Evolutionary conservation across 2,888 invertebrate genomes (phyloP).

Genomic region (Invenusta paracnida): DNA sequence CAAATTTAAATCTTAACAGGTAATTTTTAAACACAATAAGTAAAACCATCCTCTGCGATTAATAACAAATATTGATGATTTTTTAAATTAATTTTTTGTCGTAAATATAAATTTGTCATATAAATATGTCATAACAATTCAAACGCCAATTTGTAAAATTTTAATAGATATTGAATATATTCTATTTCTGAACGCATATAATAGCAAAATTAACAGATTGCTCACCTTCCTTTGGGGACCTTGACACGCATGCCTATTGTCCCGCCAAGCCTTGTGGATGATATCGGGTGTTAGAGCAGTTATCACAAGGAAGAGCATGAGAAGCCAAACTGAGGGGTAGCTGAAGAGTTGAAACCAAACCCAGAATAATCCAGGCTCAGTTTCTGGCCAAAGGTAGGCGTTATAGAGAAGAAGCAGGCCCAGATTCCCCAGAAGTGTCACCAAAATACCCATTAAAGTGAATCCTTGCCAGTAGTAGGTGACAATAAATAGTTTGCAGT

Average conservation of each 20-base stretch:
- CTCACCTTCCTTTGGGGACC: background rate
- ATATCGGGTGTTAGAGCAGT: constrained; percentile 55
- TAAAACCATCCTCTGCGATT: no score
- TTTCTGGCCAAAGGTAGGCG: constrained; percentile 49
- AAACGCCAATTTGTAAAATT: no score
- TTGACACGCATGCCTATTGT: background rate
- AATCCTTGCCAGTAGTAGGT: constrained; percentile 54
- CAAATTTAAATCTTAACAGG: no score
- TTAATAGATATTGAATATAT: no score
- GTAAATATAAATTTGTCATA: no score
- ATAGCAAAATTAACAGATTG: no score
- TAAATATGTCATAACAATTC: no score
- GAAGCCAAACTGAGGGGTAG: constrained; percentile 50
- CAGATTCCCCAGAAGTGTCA: constrained; percentile 52
- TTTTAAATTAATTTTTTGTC: no score
- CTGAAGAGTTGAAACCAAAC: constrained; percentile 7
- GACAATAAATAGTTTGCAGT: constrained; percentile 51
- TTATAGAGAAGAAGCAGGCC: constrained; percentile 51
- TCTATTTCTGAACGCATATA: no score
- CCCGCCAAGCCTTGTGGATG: constrained; percentile 44
- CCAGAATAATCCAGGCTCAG: constrained; percentile 14
- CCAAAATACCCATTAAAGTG: constrained; percentile 50
- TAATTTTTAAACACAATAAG: no score
- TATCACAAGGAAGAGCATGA: constrained; percentile 50
- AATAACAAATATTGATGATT: no score